Conservation (phyloP, 2,113 vertebrate genomes). For the Siphamia tubifer region DNA sequence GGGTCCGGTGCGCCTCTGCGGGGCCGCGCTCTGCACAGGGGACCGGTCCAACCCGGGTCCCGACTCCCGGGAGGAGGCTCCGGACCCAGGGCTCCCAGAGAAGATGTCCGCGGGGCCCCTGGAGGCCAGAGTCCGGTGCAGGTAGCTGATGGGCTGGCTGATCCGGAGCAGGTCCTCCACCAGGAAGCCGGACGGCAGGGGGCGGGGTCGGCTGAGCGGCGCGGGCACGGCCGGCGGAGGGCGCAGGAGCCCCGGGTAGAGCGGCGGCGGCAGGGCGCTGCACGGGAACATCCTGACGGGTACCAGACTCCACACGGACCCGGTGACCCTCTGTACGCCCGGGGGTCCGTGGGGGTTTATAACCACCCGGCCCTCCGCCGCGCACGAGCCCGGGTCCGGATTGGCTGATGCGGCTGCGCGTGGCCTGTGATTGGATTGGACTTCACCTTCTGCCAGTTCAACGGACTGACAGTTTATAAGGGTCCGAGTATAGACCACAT, state of each 20-base stretch:
- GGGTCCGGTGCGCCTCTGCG: constrained; percentile 72
- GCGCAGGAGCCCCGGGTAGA: constrained; percentile 88
- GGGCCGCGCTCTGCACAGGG: constrained; percentile 40
- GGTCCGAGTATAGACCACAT: no score
- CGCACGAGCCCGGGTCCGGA: no score
- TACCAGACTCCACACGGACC: constrained; percentile 1
- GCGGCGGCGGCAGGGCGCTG: constrained; percentile 87
- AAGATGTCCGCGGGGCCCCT: constrained; percentile 24
- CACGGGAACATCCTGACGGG: constrained; percentile 90
- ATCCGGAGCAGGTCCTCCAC: constrained; percentile 92
- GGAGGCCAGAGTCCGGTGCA: constrained; percentile 79
- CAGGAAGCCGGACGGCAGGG: constrained; percentile 87
- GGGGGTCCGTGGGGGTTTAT: no score
- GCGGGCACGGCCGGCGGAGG: constrained; percentile 85
- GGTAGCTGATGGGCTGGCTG: constrained; percentile 82
- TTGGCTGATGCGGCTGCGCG: no score
- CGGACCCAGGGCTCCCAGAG: not conserved
- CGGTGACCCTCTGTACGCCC: no score
- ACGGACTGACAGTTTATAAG: no score
- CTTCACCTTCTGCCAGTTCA: no score
- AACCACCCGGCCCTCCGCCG: no score
- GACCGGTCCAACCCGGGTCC: constrained; percentile 72
- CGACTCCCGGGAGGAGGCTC: constrained; percentile 69
- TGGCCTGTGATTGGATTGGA: no score
- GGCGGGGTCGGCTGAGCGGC: constrained; percentile 85